Evolutionary conservation across 2,888 invertebrate genomes (phyloP).

Genomic region (Drosophila ustulata): DNA sequence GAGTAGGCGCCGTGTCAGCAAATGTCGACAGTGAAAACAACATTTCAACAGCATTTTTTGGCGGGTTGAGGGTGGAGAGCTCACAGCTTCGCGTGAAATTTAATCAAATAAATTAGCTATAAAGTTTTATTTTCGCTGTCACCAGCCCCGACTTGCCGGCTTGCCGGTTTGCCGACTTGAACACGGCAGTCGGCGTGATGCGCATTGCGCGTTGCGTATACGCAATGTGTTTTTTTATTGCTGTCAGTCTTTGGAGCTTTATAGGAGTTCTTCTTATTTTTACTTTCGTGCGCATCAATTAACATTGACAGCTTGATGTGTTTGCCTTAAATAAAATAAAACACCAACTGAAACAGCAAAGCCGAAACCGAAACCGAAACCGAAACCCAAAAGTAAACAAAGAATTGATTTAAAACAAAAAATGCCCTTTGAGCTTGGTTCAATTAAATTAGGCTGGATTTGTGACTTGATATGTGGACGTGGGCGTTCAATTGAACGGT

Average conservation of each 20-base stretch:
- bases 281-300: conserved; percentile 66
- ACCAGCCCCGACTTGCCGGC: conserved; percentile 21
- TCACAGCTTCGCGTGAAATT: conserved; percentile 60
- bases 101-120: conserved; percentile 80
- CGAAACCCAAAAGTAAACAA: conserved; percentile 16
- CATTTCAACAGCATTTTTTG: conserved; percentile 42
- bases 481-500: conserved; percentile 23
- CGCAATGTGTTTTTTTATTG: conserved; percentile 65
- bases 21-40: conserved; percentile 49
- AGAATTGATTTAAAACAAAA: conserved; percentile 29
- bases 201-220: conserved; percentile 53
- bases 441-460: conserved; percentile 48
- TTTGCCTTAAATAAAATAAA: conserved; percentile 48
- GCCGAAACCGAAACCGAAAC: background rate
- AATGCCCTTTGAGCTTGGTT: conserved; percentile 18
- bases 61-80: conserved; percentile 2
- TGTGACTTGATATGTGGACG: conserved; percentile 23
- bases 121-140: conserved; percentile 76
- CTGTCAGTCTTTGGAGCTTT: conserved; percentile 56
- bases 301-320: conserved; percentile 66
- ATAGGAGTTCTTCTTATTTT: conserved; percentile 47
- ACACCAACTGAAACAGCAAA: conserved; percentile 7
- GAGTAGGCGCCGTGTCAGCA: conserved; percentile 44
- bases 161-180: conserved; percentile 5
- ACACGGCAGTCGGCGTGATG: conserved; percentile 19